Base-by-base conservation (phyloP, 2,888 invertebrate genomes). In the Drosophila helvetica region DNA sequence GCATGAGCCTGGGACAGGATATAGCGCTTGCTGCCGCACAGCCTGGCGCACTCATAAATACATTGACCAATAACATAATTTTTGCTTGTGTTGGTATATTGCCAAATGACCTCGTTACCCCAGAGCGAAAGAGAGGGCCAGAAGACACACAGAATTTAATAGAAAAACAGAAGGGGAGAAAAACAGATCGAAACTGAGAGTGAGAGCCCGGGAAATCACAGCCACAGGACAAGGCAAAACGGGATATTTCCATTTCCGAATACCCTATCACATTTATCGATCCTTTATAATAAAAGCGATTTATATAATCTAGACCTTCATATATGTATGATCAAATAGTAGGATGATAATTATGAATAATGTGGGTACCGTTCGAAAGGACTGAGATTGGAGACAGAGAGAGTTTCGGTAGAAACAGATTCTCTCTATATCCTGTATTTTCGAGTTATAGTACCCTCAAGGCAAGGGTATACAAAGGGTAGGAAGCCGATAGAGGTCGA, bases 11-110 rank as follows among this genome's bases (percentile, higher is more conserved):
- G 25, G 25, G 25, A 5, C 22, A 6, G 22, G 2, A n/a, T n/a
- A n/a, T 22, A 4, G 22, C 22, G 25, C 7, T 25, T 25, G 25
- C 33, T 33, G 33, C 33, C 12, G 57, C 43, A 19, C 61, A 47
- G 71, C 22, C 57, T 71, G 71, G 38, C 77, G 69, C 55, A 67
- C 82, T 85, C 85, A 80, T 77, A 80, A 85, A 81, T 85, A 81
- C 83, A 77, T 77, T 86, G 86, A 75, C 86, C 86, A 83, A 86
- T 80, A 82, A 82, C 86, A 78, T 86, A 80, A 86, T 86, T 86
- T 86, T 71, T 63, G 65, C 61, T 54, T 58, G 66, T 66, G 53
- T 60, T 62, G 73, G 71, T 58, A 59, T 65, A 58, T 68, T 68
- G 73, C 64, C 76, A 69, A 68, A 76, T 85, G 82, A 85, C 86